A percentile compares a stretch with the other conserved stretches of the same genome.
Evolutionary conservation across 2,888 invertebrate genomes (phyloP).

Genomic region (Eutolmus rufibarbis): DNA sequence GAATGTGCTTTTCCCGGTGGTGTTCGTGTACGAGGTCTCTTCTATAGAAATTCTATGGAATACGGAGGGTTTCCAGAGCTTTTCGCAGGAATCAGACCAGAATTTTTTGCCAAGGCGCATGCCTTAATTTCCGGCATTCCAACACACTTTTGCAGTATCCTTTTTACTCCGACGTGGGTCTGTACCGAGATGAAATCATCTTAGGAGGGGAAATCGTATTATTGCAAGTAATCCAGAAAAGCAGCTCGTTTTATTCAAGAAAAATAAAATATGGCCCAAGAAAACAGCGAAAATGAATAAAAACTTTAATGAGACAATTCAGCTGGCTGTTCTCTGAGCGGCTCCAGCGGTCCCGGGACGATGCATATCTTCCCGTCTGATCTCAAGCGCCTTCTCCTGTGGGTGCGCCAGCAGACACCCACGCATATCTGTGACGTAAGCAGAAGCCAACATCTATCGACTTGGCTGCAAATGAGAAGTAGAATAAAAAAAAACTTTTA

Average conservation of each 20-base stretch:
- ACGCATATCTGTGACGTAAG: slow-evolving; percentile 63
- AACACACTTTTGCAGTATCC: slow-evolving; percentile 8
- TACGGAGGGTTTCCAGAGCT: background rate
- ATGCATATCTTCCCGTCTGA: background rate
- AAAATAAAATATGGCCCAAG: background rate
- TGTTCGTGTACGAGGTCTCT: background rate
- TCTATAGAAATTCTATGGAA: background rate
- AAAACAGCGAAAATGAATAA: background rate
- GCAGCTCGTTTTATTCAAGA: background rate
- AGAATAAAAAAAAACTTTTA: slow-evolving; percentile 41
- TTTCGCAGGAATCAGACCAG: background rate
- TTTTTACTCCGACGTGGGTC: background rate
- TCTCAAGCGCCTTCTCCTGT: slow-evolving; percentile 26
- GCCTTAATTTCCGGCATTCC: slow-evolving; percentile 40
- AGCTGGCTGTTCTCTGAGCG: background rate
- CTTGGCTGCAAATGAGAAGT: slow-evolving; percentile 36
- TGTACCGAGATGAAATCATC: slow-evolving; percentile 29
- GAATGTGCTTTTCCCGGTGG: background rate
- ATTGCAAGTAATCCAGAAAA: background rate
- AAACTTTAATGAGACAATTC: background rate
- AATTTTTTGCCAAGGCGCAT: slow-evolving; percentile 36
- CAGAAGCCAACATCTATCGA: slow-evolving; percentile 48
- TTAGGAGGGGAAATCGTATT: background rate
- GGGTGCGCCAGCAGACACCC: slow-evolving; percentile 58
- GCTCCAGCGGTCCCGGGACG: background rate